Evolutionary conservation across 2,113 vertebrate genomes (phyloP).

Genomic region (Pelmatolapia mariae): DNA sequence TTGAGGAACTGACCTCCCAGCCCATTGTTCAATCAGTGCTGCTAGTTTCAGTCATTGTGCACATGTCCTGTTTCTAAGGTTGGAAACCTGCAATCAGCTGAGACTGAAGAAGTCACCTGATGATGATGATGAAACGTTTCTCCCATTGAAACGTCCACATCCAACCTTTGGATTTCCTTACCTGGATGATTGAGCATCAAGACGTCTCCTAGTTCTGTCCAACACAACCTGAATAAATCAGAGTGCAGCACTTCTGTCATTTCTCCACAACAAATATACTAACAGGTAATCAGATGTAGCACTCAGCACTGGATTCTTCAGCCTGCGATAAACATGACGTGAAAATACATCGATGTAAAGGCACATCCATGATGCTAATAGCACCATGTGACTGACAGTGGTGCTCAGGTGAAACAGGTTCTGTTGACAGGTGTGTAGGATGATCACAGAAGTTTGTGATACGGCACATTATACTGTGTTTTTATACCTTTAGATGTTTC

Average conservation of each 20-base stretch:
- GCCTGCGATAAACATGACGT: not conserved
- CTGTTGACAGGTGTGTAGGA: not conserved
- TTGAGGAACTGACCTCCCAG: accelerated
- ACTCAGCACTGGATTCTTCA: not conserved
- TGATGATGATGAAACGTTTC: accelerated
- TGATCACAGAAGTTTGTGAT: accelerated
- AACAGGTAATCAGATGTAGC: not conserved
- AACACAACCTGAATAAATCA: not conserved
- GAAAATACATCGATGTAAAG: not conserved
- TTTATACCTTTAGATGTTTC: not conserved
- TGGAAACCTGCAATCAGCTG: not conserved
- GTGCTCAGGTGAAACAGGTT: not conserved
- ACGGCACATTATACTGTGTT: not conserved
- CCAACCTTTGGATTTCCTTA: not conserved
- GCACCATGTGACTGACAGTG: not conserved
- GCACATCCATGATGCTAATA: not conserved
- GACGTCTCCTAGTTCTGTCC: not conserved
- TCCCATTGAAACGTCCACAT: not conserved
- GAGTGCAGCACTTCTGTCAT: accelerated
- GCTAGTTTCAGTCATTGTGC: not conserved
- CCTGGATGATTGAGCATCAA: not conserved
- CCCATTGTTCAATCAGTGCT: accelerated
- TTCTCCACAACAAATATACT: not conserved
- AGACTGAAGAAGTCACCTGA: accelerated
- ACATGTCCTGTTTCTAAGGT: not conserved